phyloP scores from a whole-genome alignment of 37 sponge, comb jelly and placozoan genomes.

The Cliona cf. orientalis region DNA sequence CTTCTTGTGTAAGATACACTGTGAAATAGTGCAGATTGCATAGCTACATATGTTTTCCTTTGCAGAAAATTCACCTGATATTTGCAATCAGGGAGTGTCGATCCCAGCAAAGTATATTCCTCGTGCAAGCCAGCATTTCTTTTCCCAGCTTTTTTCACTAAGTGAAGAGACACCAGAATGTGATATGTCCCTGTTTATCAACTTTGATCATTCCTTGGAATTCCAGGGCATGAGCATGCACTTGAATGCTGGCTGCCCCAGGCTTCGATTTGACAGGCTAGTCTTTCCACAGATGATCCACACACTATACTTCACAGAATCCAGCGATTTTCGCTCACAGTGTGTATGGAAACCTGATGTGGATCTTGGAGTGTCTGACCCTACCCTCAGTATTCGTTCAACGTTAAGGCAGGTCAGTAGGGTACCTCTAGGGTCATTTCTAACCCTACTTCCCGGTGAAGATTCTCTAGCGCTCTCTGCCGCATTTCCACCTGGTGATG shows the following conservation, averaged over 20 bases:
- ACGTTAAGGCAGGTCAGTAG: background rate
- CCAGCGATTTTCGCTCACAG: background rate
- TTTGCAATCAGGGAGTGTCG: slow-evolving; percentile 2
- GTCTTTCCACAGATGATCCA: slow-evolving; percentile 8
- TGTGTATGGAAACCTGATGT: background rate
- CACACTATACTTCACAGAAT: background rate
- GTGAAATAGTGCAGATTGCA: too few relatives aligned
- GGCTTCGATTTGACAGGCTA: background rate
- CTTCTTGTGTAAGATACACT: too few relatives aligned
- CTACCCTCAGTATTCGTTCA: background rate
- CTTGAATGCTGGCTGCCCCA: slow-evolving; percentile 1
- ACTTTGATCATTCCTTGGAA: background rate
- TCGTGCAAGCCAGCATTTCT: slow-evolving; percentile 4
- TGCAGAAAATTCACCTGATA: too few relatives aligned
- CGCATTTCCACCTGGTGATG: background rate
- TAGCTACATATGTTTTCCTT: too few relatives aligned
- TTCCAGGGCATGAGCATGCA: slow-evolving; percentile 8
- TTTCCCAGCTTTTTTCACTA: slow-evolving; percentile 18
- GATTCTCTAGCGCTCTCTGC: slow-evolving; percentile 7
- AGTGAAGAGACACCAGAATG: slow-evolving; percentile 13
- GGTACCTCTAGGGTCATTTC: slow-evolving; percentile 10
- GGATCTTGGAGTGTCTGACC: background rate
- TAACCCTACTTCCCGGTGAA: background rate
- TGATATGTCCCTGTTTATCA: slow-evolving; percentile 23
- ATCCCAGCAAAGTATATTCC: background rate